Conservation (phyloP, 2,888 invertebrate species). For the Nephrocerus scutellatus region DNA sequence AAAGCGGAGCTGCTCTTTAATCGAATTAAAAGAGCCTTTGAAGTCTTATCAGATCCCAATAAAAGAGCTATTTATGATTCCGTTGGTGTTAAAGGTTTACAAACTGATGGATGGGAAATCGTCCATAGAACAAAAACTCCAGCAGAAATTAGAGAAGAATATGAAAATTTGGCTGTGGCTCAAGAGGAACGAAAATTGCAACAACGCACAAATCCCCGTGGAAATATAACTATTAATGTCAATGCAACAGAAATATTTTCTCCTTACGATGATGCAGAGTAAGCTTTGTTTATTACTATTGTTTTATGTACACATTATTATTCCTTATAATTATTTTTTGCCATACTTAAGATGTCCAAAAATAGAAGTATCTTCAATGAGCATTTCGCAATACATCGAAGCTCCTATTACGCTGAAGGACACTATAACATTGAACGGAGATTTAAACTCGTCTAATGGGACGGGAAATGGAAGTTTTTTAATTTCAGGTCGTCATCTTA, state of each 20-base stretch:
- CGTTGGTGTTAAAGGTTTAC: conserved; percentile 77
- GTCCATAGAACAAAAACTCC: conserved; percentile 88
- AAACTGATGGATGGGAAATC: conserved; percentile 94
- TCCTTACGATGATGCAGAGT: conserved; percentile 66
- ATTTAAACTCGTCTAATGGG: conserved; percentile 80
- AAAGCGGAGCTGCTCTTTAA: conserved; percentile 91
- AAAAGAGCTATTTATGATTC: conserved; percentile 92
- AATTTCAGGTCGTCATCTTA: conserved; percentile 66
- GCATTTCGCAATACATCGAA: conserved; percentile 86
- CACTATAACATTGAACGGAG: conserved; percentile 75
- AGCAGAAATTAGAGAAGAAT: conserved; percentile 93
- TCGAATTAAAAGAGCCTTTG: conserved; percentile 88
- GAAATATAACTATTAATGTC: conserved; percentile 76
- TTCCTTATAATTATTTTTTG: conserved; percentile 32
- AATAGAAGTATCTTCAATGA: conserved; percentile 89
- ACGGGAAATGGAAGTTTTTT: conserved; percentile 66
- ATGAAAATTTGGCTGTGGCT: conserved; percentile 78
- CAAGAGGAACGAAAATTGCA: conserved; percentile 81
- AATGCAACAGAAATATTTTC: conserved; percentile 92
- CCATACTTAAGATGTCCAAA: conserved; percentile 54
- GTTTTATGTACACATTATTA: conserved; percentile 13
- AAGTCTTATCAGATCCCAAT: conserved; percentile 89
- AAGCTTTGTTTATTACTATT: conserved; percentile 20
- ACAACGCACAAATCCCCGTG: conserved; percentile 87
- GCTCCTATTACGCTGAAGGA: conserved; percentile 82